A percentile compares a stretch with the other conserved stretches of the same genome.
Conservation (phyloP, 2,797 vertebrate genomes). For the Coregonus suidteri region DNA sequence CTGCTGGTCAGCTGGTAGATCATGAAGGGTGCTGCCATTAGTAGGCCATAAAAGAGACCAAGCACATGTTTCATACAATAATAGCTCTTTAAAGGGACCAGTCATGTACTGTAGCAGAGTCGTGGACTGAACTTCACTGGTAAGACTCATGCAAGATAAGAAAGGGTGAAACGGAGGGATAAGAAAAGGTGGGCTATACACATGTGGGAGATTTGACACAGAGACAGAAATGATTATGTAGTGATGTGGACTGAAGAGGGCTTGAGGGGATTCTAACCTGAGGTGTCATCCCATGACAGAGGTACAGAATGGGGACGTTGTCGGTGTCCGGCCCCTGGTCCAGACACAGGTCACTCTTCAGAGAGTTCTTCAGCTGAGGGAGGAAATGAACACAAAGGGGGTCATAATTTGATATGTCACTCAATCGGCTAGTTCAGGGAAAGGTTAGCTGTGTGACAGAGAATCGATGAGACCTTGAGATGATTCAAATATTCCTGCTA, state of each 20-base stretch:
- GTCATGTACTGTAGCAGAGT: too few species aligned
- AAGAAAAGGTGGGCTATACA: not conserved
- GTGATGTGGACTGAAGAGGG: slow-evolving; percentile 23
- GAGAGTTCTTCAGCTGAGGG: slow-evolving; percentile 89
- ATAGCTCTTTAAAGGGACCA: not conserved
- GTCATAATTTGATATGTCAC: not conserved
- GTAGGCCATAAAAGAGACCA: not conserved
- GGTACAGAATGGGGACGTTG: slow-evolving; percentile 95
- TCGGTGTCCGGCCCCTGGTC: slow-evolving; percentile 97
- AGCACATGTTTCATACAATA: not conserved
- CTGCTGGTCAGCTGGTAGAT: not conserved
- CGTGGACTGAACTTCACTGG: too few species aligned
- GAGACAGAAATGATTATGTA: slow-evolving; percentile 19
- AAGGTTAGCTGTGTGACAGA: slow-evolving; percentile 26
- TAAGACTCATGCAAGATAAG: not conserved
- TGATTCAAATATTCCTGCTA: not conserved
- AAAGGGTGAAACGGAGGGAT: not conserved
- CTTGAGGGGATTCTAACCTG: slow-evolving; percentile 81
- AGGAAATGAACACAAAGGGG: not conserved
- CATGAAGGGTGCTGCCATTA: not conserved
- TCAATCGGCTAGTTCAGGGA: slow-evolving; percentile 30
- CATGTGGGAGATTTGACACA: too few species aligned
- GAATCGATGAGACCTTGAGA: not conserved
- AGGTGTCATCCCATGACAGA: slow-evolving; percentile 96
- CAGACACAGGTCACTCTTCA: slow-evolving; percentile 94